These are phyloP conservation scores for Latrodectus hesperus DNA, from an alignment of 2,888 invertebrate species.

Conservation along the genomic window DNA sequence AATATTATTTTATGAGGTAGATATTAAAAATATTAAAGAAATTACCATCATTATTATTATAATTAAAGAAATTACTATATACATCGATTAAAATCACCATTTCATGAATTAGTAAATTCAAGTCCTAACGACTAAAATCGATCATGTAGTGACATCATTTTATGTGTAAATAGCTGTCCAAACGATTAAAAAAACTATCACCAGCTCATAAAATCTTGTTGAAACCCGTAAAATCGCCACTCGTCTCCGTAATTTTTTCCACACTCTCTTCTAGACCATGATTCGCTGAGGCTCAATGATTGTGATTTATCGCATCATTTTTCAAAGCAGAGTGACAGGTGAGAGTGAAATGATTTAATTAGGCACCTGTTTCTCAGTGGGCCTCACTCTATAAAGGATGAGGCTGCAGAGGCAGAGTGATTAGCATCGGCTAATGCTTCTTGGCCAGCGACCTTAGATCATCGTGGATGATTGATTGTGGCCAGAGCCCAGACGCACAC, in stretches of 20 bases:
- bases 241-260: not conserved
- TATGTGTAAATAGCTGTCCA: no score
- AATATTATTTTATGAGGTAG: no score
- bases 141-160: no score
- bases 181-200: no score
- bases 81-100: no score
- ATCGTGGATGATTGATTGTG: constrained; percentile 54
- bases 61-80: no score
- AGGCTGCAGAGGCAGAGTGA: constrained; percentile 24
- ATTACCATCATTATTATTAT: no score
- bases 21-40: no score
- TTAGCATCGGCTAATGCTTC: constrained; percentile 66
- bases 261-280: not conserved
- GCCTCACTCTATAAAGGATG: constrained; percentile 14
- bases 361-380: constrained; percentile 49
- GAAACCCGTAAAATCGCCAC: no score
- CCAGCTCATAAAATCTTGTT: no score
- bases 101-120: no score
- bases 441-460: constrained; percentile 52
- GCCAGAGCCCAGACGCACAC: constrained; percentile 30
- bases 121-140: no score
- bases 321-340: constrained; percentile 35
- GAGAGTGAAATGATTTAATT: constrained; percentile 65
- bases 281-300: not conserved
- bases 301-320: constrained; percentile 3